phyloP scores from a whole-genome alignment of 1,140 invertebrate species.

The Scylla paramamosain region DNA sequence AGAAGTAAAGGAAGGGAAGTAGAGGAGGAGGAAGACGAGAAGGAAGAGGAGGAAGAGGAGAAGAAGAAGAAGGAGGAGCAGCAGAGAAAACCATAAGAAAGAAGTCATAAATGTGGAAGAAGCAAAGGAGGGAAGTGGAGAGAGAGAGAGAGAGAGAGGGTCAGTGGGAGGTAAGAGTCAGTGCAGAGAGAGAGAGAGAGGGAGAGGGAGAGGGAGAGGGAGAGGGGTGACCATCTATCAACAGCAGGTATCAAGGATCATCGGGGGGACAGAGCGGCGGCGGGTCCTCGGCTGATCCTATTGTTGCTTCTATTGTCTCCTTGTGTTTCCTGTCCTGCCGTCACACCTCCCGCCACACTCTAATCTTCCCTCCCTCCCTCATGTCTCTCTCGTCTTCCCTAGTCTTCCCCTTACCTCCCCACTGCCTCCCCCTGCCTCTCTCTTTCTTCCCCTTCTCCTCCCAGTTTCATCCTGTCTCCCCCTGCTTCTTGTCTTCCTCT shows the following conservation, averaged over 20 bases:
- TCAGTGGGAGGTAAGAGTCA: too few relatives aligned
- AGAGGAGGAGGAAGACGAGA: too few relatives aligned
- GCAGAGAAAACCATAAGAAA: too few relatives aligned
- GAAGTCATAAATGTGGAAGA: too few relatives aligned
- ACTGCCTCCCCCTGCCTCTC: not conserved
- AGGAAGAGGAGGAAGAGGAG: not conserved
- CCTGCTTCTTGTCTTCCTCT: not conserved
- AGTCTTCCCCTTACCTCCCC: too few relatives aligned
- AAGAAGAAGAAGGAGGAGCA: not conserved
- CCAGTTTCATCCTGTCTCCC: too few relatives aligned
- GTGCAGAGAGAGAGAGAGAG: not conserved
- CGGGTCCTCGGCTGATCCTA: not conserved
- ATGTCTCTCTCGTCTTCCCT: not conserved
- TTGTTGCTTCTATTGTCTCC: not conserved
- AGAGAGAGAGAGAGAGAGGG: not conserved
- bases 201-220: too few relatives aligned
- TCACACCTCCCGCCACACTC: not conserved
- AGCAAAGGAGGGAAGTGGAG: not conserved
- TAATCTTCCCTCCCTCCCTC: not conserved
- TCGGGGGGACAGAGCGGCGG: not conserved
- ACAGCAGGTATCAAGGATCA: not conserved
- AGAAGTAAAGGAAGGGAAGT: not conserved
- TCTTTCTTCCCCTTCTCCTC: not conserved
- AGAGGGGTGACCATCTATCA: not conserved
- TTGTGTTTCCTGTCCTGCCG: not conserved